Evolutionary conservation across 2,888 invertebrate genomes (phyloP).

Genomic region (Caenorhabditis macrosperma): DNA sequence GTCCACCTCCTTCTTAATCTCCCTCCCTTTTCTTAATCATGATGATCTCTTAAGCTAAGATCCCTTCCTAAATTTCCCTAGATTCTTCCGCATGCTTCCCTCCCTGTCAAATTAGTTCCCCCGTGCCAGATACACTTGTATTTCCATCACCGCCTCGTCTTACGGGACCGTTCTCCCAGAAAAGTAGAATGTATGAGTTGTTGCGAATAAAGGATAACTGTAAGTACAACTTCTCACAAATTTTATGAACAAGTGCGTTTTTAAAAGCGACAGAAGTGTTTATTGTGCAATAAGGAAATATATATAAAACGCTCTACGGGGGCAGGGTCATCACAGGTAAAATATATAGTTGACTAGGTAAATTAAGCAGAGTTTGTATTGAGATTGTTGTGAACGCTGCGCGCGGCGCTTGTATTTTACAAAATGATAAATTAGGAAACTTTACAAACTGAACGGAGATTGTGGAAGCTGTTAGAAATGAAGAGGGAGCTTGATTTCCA

Average conservation of each 20-base stretch:
- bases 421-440: background rate
- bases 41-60: background rate
- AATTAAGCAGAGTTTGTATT: background rate
- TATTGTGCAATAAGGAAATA: background rate
- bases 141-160: background rate
- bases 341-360: background rate
- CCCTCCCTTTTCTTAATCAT: background rate
- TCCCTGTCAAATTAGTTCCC: slow-evolving; percentile 2
- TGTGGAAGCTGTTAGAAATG: background rate
- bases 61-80: slow-evolving; percentile 1
- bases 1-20: slow-evolving; percentile 9
- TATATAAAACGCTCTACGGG: slow-evolving; percentile 3
- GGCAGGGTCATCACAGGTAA: background rate
- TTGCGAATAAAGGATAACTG: background rate
- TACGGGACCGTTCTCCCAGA: background rate
- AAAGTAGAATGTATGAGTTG: slow-evolving; percentile 1
- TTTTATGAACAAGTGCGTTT: too few species aligned
- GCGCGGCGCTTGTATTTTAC: background rate
- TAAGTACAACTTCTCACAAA: too few species aligned
- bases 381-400: background rate
- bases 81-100: slow-evolving; percentile 9
- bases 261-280: background rate
- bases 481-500: background rate
- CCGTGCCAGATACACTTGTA: slow-evolving; percentile 1
- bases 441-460: background rate